These are phyloP conservation scores for Octomys mimax DNA, from an alignment of 2,797 vertebrate species.

Conservation along the genomic window DNA sequence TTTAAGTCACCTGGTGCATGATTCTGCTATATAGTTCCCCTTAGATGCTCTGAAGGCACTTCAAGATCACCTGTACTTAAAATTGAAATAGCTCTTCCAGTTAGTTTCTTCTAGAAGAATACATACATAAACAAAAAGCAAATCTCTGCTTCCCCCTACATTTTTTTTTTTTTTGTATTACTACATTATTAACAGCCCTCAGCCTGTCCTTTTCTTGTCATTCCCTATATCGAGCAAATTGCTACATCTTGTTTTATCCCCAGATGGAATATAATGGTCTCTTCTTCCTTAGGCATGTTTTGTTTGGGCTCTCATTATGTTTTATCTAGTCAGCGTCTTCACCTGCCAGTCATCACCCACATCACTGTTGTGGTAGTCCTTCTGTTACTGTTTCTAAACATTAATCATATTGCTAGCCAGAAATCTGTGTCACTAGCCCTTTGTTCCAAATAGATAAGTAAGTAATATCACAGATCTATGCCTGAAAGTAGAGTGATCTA, in stretches of 20 bases:
- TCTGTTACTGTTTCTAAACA: neutral
- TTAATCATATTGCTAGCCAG: conserved; percentile 3
- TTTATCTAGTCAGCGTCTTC: neutral
- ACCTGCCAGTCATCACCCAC: neutral
- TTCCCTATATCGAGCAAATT: neutral
- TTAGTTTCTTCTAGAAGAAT: neutral
- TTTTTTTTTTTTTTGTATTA: conserved; percentile 5
- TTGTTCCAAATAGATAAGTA: neutral
- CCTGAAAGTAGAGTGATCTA: conserved; percentile 1
- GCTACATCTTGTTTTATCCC: neutral
- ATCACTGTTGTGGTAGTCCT: neutral
- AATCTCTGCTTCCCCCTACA: neutral
- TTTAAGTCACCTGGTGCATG: neutral
- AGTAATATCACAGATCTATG: neutral
- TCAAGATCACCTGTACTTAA: neutral
- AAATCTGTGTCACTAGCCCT: conserved; percentile 6
- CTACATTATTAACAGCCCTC: neutral
- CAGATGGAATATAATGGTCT: neutral
- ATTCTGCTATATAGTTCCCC: neutral
- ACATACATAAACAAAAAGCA: neutral
- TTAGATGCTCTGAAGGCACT: neutral
- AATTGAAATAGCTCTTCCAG: neutral
- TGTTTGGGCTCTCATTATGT: neutral
- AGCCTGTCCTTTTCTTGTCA: neutral
- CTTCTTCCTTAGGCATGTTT: neutral